A percentile compares a stretch with the other conserved stretches of the same genome.
Conservation (phyloP, 2,113 vertebrate species). For the Coturnix japonica region DNA sequence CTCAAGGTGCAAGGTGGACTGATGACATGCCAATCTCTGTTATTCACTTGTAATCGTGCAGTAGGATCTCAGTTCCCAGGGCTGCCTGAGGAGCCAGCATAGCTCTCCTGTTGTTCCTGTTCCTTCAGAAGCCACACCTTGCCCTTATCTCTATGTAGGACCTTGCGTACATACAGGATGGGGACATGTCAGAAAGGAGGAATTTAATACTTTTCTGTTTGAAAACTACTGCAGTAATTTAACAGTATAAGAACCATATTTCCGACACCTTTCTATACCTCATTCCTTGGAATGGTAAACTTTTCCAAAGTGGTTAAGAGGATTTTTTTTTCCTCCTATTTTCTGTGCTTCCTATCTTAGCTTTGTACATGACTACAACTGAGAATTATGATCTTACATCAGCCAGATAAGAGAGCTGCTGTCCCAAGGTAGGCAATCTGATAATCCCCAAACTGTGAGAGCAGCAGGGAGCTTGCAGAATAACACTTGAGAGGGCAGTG, state of each 20-base stretch:
- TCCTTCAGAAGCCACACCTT: not conserved
- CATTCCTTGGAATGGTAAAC: not conserved
- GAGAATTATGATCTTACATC: not conserved
- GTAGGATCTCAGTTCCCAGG: conserved; percentile 20
- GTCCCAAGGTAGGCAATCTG: not conserved
- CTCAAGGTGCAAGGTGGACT: not conserved
- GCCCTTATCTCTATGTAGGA: not conserved
- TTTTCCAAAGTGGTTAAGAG: not conserved
- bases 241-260: not conserved
- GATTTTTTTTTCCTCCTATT: not conserved
- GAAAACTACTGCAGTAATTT: not conserved
- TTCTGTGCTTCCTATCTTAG: not conserved
- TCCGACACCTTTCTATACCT: not conserved
- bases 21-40: not conserved
- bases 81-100: conserved; percentile 5
- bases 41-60: conserved; percentile 25
- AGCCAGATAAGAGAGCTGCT: not conserved
- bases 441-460: not conserved
- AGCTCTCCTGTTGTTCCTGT: not conserved
- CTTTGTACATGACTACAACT: not conserved
- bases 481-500: not conserved
- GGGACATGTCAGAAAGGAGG: not conserved
- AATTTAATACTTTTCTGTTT: not conserved
- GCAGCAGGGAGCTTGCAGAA: not conserved
- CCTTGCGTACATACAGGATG: not conserved